phyloP scores from a whole-genome alignment of 2,113 vertebrate genomes.

The Amphiprion percula region DNA sequence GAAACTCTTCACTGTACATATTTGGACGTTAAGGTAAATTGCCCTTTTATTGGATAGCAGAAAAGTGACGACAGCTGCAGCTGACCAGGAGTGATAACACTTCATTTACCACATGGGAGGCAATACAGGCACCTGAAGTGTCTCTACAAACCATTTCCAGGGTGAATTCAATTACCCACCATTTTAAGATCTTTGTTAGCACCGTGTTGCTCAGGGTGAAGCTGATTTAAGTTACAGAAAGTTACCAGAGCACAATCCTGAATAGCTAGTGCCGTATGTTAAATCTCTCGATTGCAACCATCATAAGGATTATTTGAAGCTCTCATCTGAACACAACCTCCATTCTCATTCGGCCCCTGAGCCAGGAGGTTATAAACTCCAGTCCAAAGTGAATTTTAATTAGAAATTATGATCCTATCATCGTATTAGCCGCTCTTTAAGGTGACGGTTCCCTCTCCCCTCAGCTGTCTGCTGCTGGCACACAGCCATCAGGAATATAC shows the following conservation, averaged over 20 bases:
- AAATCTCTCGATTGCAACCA: neutral
- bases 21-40: slow-evolving; percentile 55
- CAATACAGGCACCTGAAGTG: slow-evolving; percentile 16
- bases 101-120: slow-evolving; percentile 33
- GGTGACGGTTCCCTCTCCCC: slow-evolving; percentile 41
- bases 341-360: slow-evolving; percentile 14
- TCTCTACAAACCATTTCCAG: slow-evolving; percentile 2
- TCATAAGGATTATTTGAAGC: neutral
- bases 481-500: slow-evolving; percentile 34
- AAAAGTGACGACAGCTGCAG: slow-evolving; percentile 25
- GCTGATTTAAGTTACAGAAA: neutral
- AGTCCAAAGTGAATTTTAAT: slow-evolving; percentile 52
- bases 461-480: slow-evolving; percentile 41
- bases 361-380: slow-evolving; percentile 44
- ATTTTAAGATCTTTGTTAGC: slow-evolving; percentile 27
- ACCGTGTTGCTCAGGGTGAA: neutral
- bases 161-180: slow-evolving; percentile 2
- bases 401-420: slow-evolving; percentile 45
- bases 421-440: slow-evolving; percentile 52
- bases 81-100: slow-evolving; percentile 63
- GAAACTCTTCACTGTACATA: slow-evolving; percentile 44
- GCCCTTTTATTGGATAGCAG: slow-evolving; percentile 23
- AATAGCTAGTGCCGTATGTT: neutral
- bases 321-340: neutral
- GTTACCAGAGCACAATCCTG: neutral